Base-by-base conservation (phyloP, 2,113 vertebrate species). In the Stegastes partitus region DNA sequence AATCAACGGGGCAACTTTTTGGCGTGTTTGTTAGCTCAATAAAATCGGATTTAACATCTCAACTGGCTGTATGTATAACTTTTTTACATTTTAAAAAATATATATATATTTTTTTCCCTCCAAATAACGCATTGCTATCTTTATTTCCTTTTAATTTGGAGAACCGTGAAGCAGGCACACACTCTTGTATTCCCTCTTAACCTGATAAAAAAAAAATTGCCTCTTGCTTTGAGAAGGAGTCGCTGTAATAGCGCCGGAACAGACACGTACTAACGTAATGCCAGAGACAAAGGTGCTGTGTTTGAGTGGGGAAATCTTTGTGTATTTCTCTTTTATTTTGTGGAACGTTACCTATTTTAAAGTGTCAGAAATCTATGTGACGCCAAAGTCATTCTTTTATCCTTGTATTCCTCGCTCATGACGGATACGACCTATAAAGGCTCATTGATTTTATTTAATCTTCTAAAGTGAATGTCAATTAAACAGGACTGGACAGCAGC, bases 81-180 rank as follows among this genome's bases (percentile, higher is more conserved):
- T 34, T 34, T 34, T 31, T 25, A 5, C 4, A 5, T 19, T 6
- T 3, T 11, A 7, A 2, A n/a, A n/a, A n/a, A n/a, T n/a, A n/a
- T n/a, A n/a, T n/a, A n/a, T 69, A 19, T 11, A 10, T n/a, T 34
- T 19, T 57, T 39, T 39, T 39, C 37, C 11, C 11, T 39, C 2
- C 11, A 39, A 34, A 34, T 34, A n/a, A n/a, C n/a, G n/a, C n/a
- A n/a, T 34, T 34, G 3, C 19, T 57, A 8, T 63, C 44, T 73
- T 53, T 59, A 56, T 34, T 34, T 34, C 15, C 45, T 64, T 65
- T 58, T 69, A 59, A 77, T 66, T 28, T 39, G 39, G 21, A 61
- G 22, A 56, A 49, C 22, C 51, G 56, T 9, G 31, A 70, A 74
- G 50, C 68, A 63, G 81, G 56, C 44, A 75, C 65, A 58, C 44